Evolutionary conservation across 2,797 vertebrate genomes (phyloP).

Genomic region (Syndactyla subalaris): DNA sequence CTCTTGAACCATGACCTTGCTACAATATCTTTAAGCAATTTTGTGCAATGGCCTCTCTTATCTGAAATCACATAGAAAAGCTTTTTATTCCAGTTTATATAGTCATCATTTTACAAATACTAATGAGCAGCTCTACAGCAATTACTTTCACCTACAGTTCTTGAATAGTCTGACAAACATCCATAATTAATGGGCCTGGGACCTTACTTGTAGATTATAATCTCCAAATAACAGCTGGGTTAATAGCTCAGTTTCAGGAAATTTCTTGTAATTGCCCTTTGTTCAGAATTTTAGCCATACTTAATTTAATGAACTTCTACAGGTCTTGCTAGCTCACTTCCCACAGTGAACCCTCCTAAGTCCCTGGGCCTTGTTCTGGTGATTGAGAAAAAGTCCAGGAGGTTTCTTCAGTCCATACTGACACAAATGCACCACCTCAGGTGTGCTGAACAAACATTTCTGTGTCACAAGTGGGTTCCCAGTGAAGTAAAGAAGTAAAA

Average conservation of each 20-base stretch:
- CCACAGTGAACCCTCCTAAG: background rate
- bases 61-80: background rate
- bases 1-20: background rate
- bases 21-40: background rate
- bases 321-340: background rate
- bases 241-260: background rate
- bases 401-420: background rate
- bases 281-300: background rate
- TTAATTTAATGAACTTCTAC: background rate
- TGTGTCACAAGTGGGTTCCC: accelerated
- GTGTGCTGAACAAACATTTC: background rate
- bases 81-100: background rate
- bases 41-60: background rate
- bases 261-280: background rate
- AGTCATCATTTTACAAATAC: background rate
- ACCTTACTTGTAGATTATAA: background rate
- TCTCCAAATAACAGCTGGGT: background rate
- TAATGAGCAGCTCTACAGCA: background rate
- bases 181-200: background rate
- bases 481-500: background rate
- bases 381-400: background rate
- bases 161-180: background rate
- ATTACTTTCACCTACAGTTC: background rate
- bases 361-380: background rate
- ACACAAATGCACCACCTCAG: background rate